These are phyloP conservation scores for Staurois parvus DNA, from an alignment of 2,797 vertebrate genomes.

Conservation along the genomic window DNA sequence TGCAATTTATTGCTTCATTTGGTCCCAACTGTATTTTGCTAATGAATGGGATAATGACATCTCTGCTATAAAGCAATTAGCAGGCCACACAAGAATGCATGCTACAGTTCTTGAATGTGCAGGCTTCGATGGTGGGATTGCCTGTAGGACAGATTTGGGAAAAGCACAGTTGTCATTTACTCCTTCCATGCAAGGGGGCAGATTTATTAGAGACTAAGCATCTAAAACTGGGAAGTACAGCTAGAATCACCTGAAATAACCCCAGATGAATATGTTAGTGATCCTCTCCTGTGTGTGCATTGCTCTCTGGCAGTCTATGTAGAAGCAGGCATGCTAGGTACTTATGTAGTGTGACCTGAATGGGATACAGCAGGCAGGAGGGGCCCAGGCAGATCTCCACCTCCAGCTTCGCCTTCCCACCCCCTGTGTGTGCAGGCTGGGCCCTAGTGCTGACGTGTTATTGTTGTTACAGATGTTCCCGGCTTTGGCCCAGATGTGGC, in stretches of 20 bases:
- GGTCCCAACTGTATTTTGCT: neutral
- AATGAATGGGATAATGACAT: neutral
- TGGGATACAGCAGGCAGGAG: neutral
- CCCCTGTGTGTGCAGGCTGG: conserved; percentile 64
- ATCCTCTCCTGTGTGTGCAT: too few species aligned
- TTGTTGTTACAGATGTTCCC: conserved; percentile 58
- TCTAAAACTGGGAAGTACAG: too few species aligned
- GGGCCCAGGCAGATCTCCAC: conserved; percentile 33
- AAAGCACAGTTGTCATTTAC: neutral
- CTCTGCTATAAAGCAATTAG: neutral
- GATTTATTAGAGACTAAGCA: neutral
- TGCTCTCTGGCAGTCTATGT: neutral
- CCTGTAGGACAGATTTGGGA: too few species aligned
- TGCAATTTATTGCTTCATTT: neutral
- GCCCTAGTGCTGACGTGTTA: conserved; percentile 70
- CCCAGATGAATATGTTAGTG: too few species aligned
- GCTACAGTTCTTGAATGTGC: neutral
- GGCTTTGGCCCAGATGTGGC: conserved; percentile 52
- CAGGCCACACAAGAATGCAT: neutral
- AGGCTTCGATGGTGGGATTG: neutral
- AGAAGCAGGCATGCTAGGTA: neutral
- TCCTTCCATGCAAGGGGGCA: neutral
- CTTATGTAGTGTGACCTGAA: neutral
- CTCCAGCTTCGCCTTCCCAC: neutral
- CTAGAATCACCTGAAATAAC: too few species aligned